Evolutionary conservation across 2,113 vertebrate genomes (phyloP).

Genomic region (Heptranchias perlo): DNA sequence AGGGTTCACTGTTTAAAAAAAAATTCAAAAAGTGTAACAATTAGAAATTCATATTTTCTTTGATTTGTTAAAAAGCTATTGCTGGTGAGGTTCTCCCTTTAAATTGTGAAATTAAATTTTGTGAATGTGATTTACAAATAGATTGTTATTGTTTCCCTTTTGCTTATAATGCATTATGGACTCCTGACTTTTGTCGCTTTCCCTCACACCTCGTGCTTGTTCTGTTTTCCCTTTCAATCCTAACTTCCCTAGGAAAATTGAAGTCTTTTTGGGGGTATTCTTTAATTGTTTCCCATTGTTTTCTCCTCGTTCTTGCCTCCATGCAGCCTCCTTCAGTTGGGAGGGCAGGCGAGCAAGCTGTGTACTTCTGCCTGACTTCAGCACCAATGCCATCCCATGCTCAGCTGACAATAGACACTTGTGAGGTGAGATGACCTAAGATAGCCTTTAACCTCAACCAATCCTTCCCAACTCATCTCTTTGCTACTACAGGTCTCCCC

Average conservation of each 20-base stretch:
- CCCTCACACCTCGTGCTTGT: background rate
- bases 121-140: background rate
- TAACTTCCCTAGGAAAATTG: background rate
- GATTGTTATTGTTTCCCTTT: background rate
- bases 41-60: constrained; percentile 2
- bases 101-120: background rate
- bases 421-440: constrained; percentile 33
- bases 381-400: constrained; percentile 4
- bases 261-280: constrained; percentile 16
- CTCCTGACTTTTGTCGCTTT: background rate
- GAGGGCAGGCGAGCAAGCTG: constrained; percentile 35
- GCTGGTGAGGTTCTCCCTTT: background rate
- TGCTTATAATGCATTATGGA: background rate
- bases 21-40: background rate
- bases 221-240: background rate
- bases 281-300: constrained; percentile 37
- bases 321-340: constrained; percentile 32
- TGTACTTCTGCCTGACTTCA: constrained; percentile 33
- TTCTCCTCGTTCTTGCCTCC: constrained; percentile 26
- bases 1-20: background rate
- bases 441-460: background rate
- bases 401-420: constrained; percentile 30
- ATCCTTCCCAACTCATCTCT: background rate
- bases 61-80: background rate
- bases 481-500: background rate